Conservation (phyloP, 1,140 invertebrate genomes). For the roundworm (Caenorhabditis elegans) region DNA sequence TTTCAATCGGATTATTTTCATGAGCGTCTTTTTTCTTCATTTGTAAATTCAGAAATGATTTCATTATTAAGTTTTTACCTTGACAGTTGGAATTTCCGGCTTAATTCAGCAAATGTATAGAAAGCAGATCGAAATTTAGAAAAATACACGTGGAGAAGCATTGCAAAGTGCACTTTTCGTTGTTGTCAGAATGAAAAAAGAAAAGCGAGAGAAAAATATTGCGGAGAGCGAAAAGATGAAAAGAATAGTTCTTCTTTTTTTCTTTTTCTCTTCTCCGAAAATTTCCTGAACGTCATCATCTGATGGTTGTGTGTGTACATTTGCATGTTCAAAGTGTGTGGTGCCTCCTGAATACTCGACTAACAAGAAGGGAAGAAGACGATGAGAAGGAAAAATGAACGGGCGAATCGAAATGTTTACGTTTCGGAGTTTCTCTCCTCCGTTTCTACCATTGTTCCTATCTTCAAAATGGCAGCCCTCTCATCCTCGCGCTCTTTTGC, state of each 20-base stretch:
- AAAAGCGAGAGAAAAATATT: not conserved
- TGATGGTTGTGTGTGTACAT: not conserved
- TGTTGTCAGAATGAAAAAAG: slow-evolving; percentile 2
- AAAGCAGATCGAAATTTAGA: too few species aligned
- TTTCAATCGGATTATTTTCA: too few species aligned
- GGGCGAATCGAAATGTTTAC: slow-evolving; percentile 13
- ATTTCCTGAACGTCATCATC: slow-evolving; percentile 16
- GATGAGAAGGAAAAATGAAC: not conserved
- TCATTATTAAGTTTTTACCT: too few species aligned
- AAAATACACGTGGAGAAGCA: not conserved
- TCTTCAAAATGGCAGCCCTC: not conserved
- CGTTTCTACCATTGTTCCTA: not conserved
- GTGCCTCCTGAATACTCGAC: not conserved
- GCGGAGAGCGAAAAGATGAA: not conserved
- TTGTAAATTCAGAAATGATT: too few species aligned
- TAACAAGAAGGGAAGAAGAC: slow-evolving; percentile 30
- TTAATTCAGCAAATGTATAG: too few species aligned
- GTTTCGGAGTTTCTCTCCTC: not conserved
- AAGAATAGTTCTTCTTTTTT: not conserved
- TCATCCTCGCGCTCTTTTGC: not conserved
- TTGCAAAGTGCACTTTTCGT: slow-evolving; percentile 21
- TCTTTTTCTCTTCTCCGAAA: not conserved
- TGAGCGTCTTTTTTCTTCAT: too few species aligned
- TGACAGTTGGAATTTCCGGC: too few species aligned
- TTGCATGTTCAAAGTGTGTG: slow-evolving; percentile 7